Conservation (phyloP, 2,797 vertebrate species). For the Hippopotamyrus pictus region DNA sequence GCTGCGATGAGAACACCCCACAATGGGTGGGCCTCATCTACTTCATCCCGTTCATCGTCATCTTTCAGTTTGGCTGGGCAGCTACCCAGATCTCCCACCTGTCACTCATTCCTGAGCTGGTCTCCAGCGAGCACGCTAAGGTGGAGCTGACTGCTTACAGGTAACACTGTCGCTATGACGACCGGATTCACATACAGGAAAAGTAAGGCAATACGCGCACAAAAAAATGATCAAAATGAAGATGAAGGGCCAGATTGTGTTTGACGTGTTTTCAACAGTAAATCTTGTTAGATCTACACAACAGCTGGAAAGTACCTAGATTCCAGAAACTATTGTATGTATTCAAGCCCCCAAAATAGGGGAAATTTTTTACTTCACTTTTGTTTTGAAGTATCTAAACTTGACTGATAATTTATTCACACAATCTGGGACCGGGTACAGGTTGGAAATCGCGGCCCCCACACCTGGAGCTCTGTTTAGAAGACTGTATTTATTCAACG, state of each 20-base stretch:
- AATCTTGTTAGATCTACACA: not conserved
- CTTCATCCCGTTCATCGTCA: slow-evolving; percentile 79
- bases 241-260: not conserved
- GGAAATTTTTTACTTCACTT: not conserved
- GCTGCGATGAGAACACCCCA: slow-evolving; percentile 64
- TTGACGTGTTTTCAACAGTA: not conserved
- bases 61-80: slow-evolving; percentile 95
- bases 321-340: not conserved
- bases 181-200: not conserved
- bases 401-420: too few relatives aligned
- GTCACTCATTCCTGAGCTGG: slow-evolving; percentile 86
- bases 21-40: slow-evolving; percentile 77
- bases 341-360: not conserved
- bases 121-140: slow-evolving; percentile 74
- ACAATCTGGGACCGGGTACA: not conserved
- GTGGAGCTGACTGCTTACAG: slow-evolving; percentile 92
- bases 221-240: not conserved
- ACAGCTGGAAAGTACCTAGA: not conserved
- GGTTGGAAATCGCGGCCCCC: not conserved
- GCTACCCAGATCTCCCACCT: slow-evolving; percentile 90
- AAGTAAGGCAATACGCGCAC: not conserved
- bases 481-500: not conserved
- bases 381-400: not conserved
- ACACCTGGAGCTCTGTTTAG: not conserved
- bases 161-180: slow-evolving; percentile 44